These are phyloP conservation scores for Pyrocephalus nanus DNA, from an alignment of 2,797 vertebrate species.

Conservation along the genomic window DNA sequence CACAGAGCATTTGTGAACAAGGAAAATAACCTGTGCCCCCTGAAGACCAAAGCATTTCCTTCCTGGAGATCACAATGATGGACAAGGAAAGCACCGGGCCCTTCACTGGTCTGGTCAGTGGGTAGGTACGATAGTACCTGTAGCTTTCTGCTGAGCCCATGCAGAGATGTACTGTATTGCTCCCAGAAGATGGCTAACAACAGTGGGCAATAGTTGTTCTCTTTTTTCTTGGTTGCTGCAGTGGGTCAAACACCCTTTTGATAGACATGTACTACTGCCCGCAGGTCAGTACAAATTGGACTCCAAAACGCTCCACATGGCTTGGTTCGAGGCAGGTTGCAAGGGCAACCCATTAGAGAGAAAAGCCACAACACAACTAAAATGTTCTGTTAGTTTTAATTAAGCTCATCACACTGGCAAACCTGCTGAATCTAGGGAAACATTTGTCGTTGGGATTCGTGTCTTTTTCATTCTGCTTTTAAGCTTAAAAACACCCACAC, in stretches of 20 bases:
- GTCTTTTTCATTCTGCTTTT: not conserved
- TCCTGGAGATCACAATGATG: not conserved
- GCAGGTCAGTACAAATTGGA: not conserved
- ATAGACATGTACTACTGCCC: not conserved
- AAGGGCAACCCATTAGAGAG: slow-evolving; percentile 8
- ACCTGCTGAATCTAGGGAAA: not conserved
- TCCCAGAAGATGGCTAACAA: not conserved
- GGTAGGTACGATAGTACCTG: not conserved
- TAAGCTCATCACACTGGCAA: not conserved
- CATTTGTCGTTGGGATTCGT: not conserved
- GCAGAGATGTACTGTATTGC: not conserved
- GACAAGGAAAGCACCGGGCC: not conserved
- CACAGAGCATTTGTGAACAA: not conserved
- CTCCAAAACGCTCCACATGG: not conserved
- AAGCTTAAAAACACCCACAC: not conserved
- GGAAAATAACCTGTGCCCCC: not conserved
- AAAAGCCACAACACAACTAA: not conserved
- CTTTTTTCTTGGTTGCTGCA: not conserved
- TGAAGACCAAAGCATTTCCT: not conserved
- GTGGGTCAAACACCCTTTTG: not conserved
- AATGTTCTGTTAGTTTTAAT: slow-evolving; percentile 40
- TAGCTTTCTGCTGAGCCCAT: not conserved
- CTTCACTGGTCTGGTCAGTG: not conserved
- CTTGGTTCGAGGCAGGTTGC: slow-evolving; percentile 1
- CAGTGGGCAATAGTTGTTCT: not conserved